Evolutionary conservation across 2,113 vertebrate species (phyloP).

Genomic region (Scophthalmus maximus): DNA sequence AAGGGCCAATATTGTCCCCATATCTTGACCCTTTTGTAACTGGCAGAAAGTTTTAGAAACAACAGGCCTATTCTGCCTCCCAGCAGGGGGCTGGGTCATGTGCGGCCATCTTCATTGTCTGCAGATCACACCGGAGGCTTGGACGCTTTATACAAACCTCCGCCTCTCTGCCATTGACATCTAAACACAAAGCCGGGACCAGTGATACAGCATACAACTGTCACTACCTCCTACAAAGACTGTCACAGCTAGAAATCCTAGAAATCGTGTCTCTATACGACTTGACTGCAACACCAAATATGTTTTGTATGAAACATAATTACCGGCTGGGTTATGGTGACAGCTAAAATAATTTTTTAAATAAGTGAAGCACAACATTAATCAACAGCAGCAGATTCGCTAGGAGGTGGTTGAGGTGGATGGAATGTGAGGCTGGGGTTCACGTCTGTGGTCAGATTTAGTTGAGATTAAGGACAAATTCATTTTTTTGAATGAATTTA

Average conservation of each 20-base stretch:
- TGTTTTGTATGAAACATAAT: too few species aligned
- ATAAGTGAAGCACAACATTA: too few species aligned
- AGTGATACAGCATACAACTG: slow-evolving; percentile 51
- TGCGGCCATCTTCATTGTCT: slow-evolving; percentile 31
- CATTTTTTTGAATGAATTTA: too few species aligned
- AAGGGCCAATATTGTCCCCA: background rate
- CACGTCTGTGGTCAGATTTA: too few species aligned
- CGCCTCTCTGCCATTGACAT: slow-evolving; percentile 42
- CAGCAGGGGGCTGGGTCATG: slow-evolving; percentile 33
- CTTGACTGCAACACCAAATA: background rate
- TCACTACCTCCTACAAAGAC: slow-evolving; percentile 17
- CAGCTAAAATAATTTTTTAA: too few species aligned
- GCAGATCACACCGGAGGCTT: slow-evolving; percentile 29
- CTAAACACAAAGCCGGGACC: slow-evolving; percentile 38
- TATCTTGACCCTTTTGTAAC: background rate
- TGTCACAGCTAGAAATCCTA: slow-evolving; percentile 7
- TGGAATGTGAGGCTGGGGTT: too few species aligned
- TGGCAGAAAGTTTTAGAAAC: slow-evolving; percentile 42
- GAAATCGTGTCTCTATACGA: background rate
- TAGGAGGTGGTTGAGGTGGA: too few species aligned
- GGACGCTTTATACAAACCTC: slow-evolving; percentile 33
- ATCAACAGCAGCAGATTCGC: too few species aligned
- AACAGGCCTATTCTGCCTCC: slow-evolving; percentile 34
- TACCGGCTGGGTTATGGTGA: too few species aligned
- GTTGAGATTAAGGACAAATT: too few species aligned